Base-by-base conservation (phyloP, 1,140 invertebrate species). In the Anadara kagoshimensis region DNA sequence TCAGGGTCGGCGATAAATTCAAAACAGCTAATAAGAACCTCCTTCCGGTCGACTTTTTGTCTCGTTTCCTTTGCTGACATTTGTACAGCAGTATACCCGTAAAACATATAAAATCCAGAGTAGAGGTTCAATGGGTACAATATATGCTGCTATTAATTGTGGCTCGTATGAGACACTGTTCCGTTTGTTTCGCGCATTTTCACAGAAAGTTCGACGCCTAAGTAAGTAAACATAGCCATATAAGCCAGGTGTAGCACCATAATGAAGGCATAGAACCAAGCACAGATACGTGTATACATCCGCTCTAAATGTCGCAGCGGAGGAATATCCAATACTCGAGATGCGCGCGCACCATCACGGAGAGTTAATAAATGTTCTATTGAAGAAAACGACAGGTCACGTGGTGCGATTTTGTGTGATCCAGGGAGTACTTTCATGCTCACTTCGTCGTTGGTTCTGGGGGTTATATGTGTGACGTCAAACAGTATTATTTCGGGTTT, bases 161-260 rank as follows among this genome's bases (percentile, higher is more conserved):
- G 29, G 29, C 29, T 36, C 29, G 68, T 12, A 45, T 75, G 59
- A 0, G 75, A 47, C 0, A 69, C 47, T 36, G 29, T 59, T 70
- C 44, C 53, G 69, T 36, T 14, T 69, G 14, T 51, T 66, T 64
- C 65, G 75, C 57, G 36, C 45, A 26, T 75, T 66, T 43, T 49
- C 43, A 11, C 78, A 68, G 75, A 59, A 24, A 81, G 41, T 18
- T 70, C 64, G 16, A 82, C 67, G 12, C 75, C 75, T n/a, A 70
- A 69, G 57, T 76, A 80, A 45, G 78, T 82, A 54, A 86, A 81
- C 7, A 82, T n/a, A 43, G 70, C 72, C 85, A 86, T 86, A 73
- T 86, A 85, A 1, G 76, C 29, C 12, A 86, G 76, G 63, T 86
- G 85, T 12, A 81, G 24, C 4, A 81, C 45, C 75, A 85, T 82